These are phyloP conservation scores for Chionomys nivalis DNA, from an alignment of 2,113 vertebrate species.

Conservation along the genomic window DNA sequence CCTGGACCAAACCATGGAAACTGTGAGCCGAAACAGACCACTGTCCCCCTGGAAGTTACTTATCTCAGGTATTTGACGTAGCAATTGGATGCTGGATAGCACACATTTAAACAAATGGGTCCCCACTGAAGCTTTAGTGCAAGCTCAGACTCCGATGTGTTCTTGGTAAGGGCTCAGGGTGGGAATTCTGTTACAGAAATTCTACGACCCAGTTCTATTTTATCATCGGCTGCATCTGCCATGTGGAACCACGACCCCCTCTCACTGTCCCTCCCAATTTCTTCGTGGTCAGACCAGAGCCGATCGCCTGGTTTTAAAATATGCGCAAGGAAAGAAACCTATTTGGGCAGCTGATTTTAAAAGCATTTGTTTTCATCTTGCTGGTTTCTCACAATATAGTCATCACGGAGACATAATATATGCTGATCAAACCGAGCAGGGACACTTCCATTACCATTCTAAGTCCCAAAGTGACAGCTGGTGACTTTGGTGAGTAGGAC, in stretches of 20 bases:
- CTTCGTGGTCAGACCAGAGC: conserved; percentile 60
- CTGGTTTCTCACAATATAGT: conserved; percentile 70
- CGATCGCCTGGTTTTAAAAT: conserved; percentile 46
- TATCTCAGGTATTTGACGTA: not conserved
- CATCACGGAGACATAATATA: not conserved
- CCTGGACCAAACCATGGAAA: not conserved
- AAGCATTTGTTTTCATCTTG: conserved; percentile 39
- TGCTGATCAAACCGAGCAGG: conserved; percentile 53
- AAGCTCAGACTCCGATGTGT: conserved; percentile 36
- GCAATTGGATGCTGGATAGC: not conserved
- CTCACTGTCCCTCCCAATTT: conserved; percentile 41
- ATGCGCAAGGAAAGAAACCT: conserved; percentile 40
- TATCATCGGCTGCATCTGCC: conserved; percentile 57
- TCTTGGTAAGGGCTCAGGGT: conserved; percentile 52
- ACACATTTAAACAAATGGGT: conserved; percentile 51
- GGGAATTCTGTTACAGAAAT: conserved; percentile 50
- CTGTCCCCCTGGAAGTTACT: not conserved
- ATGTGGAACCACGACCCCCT: conserved; percentile 67
- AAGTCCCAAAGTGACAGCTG: conserved; percentile 41
- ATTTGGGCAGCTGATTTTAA: conserved; percentile 45
- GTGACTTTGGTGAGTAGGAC: not conserved
- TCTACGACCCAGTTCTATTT: conserved; percentile 1
- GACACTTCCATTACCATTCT: not conserved
- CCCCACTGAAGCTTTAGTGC: conserved; percentile 50
- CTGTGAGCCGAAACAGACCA: not conserved